Evolutionary conservation across 1,140 invertebrate species (phyloP), one percentile per base, ranked within the genome.

Genomic region (Triops cancriformis): DNA sequence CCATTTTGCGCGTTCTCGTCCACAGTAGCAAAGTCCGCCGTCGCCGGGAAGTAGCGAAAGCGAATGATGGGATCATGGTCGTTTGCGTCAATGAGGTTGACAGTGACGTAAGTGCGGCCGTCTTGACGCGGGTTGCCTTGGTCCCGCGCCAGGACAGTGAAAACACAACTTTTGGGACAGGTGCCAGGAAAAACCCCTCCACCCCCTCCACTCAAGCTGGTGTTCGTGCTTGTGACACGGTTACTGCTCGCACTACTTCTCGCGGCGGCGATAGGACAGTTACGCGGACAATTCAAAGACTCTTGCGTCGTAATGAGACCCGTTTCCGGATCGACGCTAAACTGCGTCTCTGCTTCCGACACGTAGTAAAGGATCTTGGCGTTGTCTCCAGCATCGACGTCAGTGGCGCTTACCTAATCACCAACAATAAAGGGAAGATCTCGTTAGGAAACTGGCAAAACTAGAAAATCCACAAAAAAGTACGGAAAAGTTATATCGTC

Each of bases 1-100:
- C 94, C 94, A 83, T 94, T 94, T 23, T 87, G 87, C 0, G 95
- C 94, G 85, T 97, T 97, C 85, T 98, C 96, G 83, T 97, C 95
- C 0, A 98, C 95, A 0, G 93, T 95, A 1, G 94, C 95, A 82
- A 91, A 93, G 37, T 88, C 90, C 0, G 92, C 92, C 0, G 91
- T 92, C 0, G 90, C 86, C 9, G 94, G 93, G 82, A 95, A 93
- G 84, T 96, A 96, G 10, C 90, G 90, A 83, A 98, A 97, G 78
- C 90, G 91, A 74, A 98, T 97, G 28, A 92, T 88, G 4, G 96
- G 97, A 85, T 95, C 94, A 83, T 98, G 95, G 87, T 98, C 95
- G 85, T 98, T 98, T 1, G 94, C 92, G 84, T 98, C 96, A 42
- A 97, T 86, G 18, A 98, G 86, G 85, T 95, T 97, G 0, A 98